phyloP scores from a whole-genome alignment of 2,797 vertebrate genomes.

The Leuciscus waleckii region DNA sequence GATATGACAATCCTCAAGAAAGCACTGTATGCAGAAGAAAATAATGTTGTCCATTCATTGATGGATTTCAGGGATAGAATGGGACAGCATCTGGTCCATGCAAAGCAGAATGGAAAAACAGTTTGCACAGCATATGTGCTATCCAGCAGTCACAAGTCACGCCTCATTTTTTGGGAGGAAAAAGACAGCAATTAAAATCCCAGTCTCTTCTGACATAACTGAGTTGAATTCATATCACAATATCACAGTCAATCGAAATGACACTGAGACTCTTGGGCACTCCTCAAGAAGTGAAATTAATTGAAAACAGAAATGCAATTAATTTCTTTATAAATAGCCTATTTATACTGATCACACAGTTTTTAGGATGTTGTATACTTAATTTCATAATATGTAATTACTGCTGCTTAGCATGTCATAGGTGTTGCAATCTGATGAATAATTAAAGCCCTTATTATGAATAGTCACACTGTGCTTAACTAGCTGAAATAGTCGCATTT shows the following conservation, averaged over 20 bases:
- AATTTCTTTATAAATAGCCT: neutral
- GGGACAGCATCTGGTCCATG: slow-evolving; percentile 54
- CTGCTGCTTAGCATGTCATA: neutral
- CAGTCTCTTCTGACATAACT: slow-evolving; percentile 46
- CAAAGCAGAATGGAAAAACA: slow-evolving; percentile 46
- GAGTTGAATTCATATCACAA: slow-evolving; percentile 52
- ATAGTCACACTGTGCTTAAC: slow-evolving; percentile 2
- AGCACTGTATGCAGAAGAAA: neutral
- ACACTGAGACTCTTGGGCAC: slow-evolving; percentile 15
- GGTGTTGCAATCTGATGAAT: slow-evolving; percentile 10
- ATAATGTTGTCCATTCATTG: slow-evolving; percentile 44
- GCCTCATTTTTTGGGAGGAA: slow-evolving; percentile 44
- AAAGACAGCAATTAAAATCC: slow-evolving; percentile 61
- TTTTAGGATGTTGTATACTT: neutral
- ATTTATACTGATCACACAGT: slow-evolving; percentile 1
- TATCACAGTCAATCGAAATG: slow-evolving; percentile 54
- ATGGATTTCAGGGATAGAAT: slow-evolving; percentile 45
- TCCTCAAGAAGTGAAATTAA: neutral
- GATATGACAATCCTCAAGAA: slow-evolving; percentile 22
- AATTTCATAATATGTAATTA: slow-evolving; percentile 1
- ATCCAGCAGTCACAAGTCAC: slow-evolving; percentile 51
- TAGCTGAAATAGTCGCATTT: neutral
- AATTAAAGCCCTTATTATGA: slow-evolving; percentile 13
- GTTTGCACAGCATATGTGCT: slow-evolving; percentile 59
- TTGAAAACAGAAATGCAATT: neutral